A percentile compares a stretch with the other conserved stretches of the same genome.
Evolutionary conservation across 2,888 invertebrate species (phyloP).

Genomic region (Aphodius sticticus): DNA sequence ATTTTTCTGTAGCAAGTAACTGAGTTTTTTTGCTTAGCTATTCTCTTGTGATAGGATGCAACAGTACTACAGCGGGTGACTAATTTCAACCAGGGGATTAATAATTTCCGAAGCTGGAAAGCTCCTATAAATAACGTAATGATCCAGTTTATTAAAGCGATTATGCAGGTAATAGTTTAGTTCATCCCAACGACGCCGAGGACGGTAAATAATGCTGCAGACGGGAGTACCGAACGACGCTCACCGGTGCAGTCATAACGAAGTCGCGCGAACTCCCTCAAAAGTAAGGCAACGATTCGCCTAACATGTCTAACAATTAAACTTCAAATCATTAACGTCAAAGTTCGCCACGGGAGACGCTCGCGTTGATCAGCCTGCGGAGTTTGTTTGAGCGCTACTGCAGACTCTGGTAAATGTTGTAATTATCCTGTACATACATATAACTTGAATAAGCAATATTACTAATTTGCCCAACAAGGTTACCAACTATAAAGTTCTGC

Average conservation of each 20-base stretch:
- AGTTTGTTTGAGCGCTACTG: neutral
- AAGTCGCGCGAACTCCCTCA: neutral
- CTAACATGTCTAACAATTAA: slow-evolving; percentile 43
- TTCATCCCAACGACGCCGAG: neutral
- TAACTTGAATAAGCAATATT: neutral
- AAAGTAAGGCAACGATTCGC: neutral
- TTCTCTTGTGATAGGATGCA: neutral
- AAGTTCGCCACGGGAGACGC: slow-evolving; percentile 35
- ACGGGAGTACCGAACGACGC: neutral
- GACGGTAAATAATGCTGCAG: slow-evolving; percentile 13
- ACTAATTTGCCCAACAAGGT: neutral
- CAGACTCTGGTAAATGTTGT: neutral
- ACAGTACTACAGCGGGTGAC: neutral
- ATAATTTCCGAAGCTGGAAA: slow-evolving; percentile 9
- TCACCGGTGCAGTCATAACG: neutral
- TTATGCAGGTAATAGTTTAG: slow-evolving; percentile 19
- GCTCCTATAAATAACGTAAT: slow-evolving; percentile 14
- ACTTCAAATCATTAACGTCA: slow-evolving; percentile 46
- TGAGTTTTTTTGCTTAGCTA: too few relatives aligned
- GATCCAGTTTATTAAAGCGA: slow-evolving; percentile 23
- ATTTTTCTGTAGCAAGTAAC: too few relatives aligned
- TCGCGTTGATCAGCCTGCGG: slow-evolving; percentile 12
- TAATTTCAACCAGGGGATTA: slow-evolving; percentile 15
- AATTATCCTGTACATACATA: neutral
- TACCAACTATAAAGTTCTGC: neutral